Percentiles rank a stretch among this genome's conserved stretches.
These are phyloP conservation scores for Gallinago undulata DNA, from an alignment of 2,113 vertebrate species.

Conservation along the genomic window DNA sequence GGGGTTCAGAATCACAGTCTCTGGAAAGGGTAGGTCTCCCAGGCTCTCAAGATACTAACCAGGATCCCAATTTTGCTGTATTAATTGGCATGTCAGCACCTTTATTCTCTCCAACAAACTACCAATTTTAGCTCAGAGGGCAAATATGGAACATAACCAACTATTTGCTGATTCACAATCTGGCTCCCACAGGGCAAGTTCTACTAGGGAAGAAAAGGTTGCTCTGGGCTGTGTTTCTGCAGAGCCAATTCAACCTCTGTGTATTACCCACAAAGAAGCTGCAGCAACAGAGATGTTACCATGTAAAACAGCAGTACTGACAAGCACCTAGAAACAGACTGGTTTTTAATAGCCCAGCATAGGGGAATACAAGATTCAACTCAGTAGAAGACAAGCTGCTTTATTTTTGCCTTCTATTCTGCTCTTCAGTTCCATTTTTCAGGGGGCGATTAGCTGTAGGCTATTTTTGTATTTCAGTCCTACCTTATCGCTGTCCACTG, in stretches of 20 bases:
- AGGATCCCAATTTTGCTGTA: not conserved
- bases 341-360: not conserved
- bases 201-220: not conserved
- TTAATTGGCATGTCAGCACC: not conserved
- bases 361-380: not conserved
- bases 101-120: not conserved
- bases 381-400: not conserved
- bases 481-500: slow-evolving; percentile 98
- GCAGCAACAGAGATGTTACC: not conserved
- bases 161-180: not conserved
- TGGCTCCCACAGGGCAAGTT: not conserved
- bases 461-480: slow-evolving; percentile 50
- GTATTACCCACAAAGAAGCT: not conserved
- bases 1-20: slow-evolving; percentile 10
- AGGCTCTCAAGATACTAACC: slow-evolving; percentile 14
- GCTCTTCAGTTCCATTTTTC: not conserved
- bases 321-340: not conserved
- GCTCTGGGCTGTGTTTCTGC: slow-evolving; percentile 7
- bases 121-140: not conserved
- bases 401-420: not conserved
- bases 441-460: not conserved
- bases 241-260: not conserved
- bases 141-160: not conserved
- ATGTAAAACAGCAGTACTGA: not conserved
- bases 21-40: not conserved